Evolutionary conservation across 2,888 invertebrate genomes (phyloP), one percentile per base, ranked within the genome.

Genomic region (Papilio demoleus): DNA sequence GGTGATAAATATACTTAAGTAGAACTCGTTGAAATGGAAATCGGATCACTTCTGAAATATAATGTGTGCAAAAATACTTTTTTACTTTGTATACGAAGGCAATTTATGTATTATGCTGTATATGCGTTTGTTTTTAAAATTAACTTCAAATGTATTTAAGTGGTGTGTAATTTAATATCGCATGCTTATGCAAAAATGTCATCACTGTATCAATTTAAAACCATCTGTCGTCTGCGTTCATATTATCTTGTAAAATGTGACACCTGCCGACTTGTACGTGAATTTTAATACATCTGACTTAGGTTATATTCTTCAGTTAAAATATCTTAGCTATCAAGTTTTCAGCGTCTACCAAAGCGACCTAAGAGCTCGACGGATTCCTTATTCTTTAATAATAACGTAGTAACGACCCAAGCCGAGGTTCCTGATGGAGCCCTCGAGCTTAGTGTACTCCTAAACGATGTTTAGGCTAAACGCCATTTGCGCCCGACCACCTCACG

Each of bases 181-280:
- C 31, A 45, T 58, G 22, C 8, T 17, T 42, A 22, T 42, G 31
- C 42, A 34, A 58, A 65, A 58, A 58, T 24, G 11, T 59, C 31
- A n/a, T 58, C 31, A 45, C 45, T 63, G 17, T 19, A 6, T 56
- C 31, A 27, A 36, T 36, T 45, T 22, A 42, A 45, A 40, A 65
- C 34, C 58, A 65, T 42, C 65, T 65, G 65, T 27, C 45, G 59
- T 22, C 3, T 22, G 34, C 34, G 17, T 9, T 65, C 58, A 11
- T 14, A 58, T 56, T 31, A 27, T 56, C 0, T 31, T 9, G n/a
- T 31, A 56, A 36, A 63, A 36, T 58, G 56, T 42, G 22, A 22
- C 65, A 65, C 59, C 58, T 58, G 65, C 38, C n/a, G 11, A 42
- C 24, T 8, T 14, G 27, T 1, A 27, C n/a, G 22, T 3, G 19